These are phyloP conservation scores for Drosophila flavopinicola DNA, from an alignment of 2,888 invertebrate species.

Conservation along the genomic window DNA sequence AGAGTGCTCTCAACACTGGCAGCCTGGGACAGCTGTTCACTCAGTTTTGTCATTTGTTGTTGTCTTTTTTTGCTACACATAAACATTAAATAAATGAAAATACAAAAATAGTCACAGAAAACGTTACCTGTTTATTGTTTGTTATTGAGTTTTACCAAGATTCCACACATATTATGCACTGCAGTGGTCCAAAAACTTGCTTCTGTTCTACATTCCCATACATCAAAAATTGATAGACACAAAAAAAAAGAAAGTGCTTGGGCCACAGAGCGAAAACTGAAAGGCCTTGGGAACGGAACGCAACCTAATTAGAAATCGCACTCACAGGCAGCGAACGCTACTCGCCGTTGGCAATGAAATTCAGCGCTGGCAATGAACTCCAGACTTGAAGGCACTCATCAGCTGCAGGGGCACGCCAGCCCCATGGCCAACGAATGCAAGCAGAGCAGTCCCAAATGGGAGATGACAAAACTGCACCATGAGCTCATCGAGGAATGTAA, in stretches of 20 bases:
- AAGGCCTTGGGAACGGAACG: slow-evolving; percentile 62
- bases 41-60: slow-evolving; percentile 62
- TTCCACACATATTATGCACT: slow-evolving; percentile 47
- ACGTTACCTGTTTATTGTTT: slow-evolving; percentile 55
- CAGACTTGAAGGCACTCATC: slow-evolving; percentile 62
- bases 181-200: slow-evolving; percentile 35
- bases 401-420: slow-evolving; percentile 48
- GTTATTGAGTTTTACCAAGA: slow-evolving; percentile 50
- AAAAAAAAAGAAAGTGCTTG: slow-evolving; percentile 66
- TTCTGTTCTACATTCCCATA: slow-evolving; percentile 32
- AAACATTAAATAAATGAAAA: slow-evolving; percentile 61
- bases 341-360: slow-evolving; percentile 64
- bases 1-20: slow-evolving; percentile 38
- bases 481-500: slow-evolving; percentile 83
- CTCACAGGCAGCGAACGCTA: slow-evolving; percentile 11
- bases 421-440: slow-evolving; percentile 70
- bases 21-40: slow-evolving; percentile 53
- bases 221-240: slow-evolving; percentile 37
- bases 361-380: slow-evolving; percentile 67
- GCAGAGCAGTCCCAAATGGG: slow-evolving; percentile 66
- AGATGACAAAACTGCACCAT: slow-evolving; percentile 80
- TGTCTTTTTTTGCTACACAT: slow-evolving; percentile 57
- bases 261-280: slow-evolving; percentile 24
- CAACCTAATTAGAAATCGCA: slow-evolving; percentile 48
- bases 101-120: slow-evolving; percentile 57